A percentile compares a stretch with the other conserved stretches of the same genome.
phyloP scores from a whole-genome alignment of 2,113 vertebrate species.

The Corynorhinus townsendii region DNA sequence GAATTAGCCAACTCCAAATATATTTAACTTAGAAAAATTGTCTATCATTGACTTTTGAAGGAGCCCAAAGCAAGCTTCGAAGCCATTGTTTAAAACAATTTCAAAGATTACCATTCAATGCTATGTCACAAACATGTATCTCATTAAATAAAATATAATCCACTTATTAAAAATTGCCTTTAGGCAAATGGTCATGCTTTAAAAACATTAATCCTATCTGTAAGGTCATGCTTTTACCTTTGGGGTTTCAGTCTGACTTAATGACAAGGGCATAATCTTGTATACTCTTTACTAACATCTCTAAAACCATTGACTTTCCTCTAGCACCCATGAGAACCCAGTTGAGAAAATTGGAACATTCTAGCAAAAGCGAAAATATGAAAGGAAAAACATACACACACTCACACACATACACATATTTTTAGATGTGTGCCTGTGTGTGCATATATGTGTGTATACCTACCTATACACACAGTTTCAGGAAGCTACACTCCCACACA shows the following conservation, averaged over 20 bases:
- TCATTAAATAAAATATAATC: slow-evolving; percentile 73
- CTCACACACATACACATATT: too few species aligned
- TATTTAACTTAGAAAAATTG: slow-evolving; percentile 14
- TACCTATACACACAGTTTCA: background rate
- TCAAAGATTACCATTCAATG: slow-evolving; percentile 70
- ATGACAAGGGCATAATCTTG: slow-evolving; percentile 53
- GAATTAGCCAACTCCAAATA: background rate
- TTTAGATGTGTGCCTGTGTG: background rate
- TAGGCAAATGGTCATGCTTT: slow-evolving; percentile 74
- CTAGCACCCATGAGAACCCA: background rate
- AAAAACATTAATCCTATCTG: slow-evolving; percentile 72
- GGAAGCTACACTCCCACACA: background rate
- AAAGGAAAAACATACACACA: background rate
- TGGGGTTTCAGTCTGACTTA: slow-evolving; percentile 66
- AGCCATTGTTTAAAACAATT: slow-evolving; percentile 74
- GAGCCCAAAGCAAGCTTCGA: slow-evolving; percentile 64
- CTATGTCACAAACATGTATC: slow-evolving; percentile 68
- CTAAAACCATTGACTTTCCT: slow-evolving; percentile 7
- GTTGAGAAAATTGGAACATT: background rate
- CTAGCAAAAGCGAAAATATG: background rate
- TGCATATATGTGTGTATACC: background rate
- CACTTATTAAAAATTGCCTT: slow-evolving; percentile 69
- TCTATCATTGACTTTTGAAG: slow-evolving; percentile 40
- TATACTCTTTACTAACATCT: slow-evolving; percentile 52
- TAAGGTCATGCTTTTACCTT: slow-evolving; percentile 61